Conservation (phyloP, 2,113 vertebrate genomes). For the human region GRCh38 chr5:118537001-118537500, state of each 20-base stretch:
- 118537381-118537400: not conserved
- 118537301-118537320: not conserved
- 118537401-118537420: not conserved
- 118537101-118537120: not conserved
- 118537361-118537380: not conserved
- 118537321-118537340: not conserved
- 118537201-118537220: not conserved
- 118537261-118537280: not conserved
- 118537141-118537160: not conserved
- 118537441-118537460: not conserved
- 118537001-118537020: not conserved
- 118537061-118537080: conserved; percentile 52
- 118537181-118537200: not conserved
- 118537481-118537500: not conserved
- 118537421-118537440: not conserved
- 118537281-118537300: not conserved
- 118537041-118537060: conserved; percentile 36
- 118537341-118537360: not conserved
- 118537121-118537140: not conserved
- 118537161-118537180: not conserved
- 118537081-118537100: not conserved
- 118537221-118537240: not conserved
- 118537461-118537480: not conserved
- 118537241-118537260: not conserved
- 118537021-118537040: conserved; percentile 48